phyloP scores from a whole-genome alignment of 2,888 invertebrate genomes.

The Tinea trinotella region DNA sequence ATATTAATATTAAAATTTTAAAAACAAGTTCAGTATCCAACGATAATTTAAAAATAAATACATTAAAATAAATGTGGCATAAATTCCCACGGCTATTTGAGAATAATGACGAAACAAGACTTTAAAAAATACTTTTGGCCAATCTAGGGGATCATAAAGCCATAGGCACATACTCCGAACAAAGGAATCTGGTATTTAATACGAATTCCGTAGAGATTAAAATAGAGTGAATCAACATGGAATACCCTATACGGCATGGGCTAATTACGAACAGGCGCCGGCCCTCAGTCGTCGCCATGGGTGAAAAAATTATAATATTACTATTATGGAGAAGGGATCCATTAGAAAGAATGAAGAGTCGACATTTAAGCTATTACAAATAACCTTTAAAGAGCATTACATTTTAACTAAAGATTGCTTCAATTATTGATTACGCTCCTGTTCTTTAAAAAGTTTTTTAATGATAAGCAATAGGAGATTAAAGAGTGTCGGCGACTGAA shows the following conservation, averaged over 20 bases:
- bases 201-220: not conserved
- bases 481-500: no score
- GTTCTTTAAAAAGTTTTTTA: no score
- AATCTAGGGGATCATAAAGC: not conserved
- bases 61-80: conserved; percentile 3
- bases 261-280: conserved; percentile 2
- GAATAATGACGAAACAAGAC: not conserved
- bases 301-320: conserved; percentile 5
- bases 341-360: not conserved
- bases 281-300: not conserved
- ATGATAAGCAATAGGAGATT: no score
- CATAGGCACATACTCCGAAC: no score
- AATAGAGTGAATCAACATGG: not conserved
- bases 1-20: no score
- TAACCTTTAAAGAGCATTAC: not conserved
- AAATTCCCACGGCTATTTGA: conserved; percentile 10
- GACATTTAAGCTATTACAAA: not conserved
- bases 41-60: not conserved
- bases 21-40: no score
- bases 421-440: not conserved
- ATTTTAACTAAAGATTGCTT: not conserved
- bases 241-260: not conserved
- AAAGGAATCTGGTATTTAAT: not conserved
- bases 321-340: conserved; percentile 5
- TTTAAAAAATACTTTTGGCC: not conserved